phyloP scores from a whole-genome alignment of 2,113 vertebrate genomes.

The Cyanoderma ruficeps region DNA sequence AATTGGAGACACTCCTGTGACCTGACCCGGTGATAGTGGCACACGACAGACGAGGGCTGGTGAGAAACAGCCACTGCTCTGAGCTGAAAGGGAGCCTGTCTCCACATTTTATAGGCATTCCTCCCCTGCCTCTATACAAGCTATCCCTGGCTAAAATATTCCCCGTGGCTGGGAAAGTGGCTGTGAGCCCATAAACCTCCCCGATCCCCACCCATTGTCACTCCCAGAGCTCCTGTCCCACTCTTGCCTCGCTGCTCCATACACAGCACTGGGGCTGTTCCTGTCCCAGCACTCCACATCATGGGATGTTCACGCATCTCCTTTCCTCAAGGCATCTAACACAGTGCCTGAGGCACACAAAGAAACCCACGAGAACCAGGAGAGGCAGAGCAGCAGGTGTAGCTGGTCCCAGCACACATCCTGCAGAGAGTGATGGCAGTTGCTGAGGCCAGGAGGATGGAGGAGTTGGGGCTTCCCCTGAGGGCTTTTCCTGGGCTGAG shows the following conservation, averaged over 20 bases:
- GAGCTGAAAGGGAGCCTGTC: not conserved
- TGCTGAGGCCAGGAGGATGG: not conserved
- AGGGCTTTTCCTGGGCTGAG: not conserved
- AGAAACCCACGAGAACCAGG: not conserved
- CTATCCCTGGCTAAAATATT: not conserved
- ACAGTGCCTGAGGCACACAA: not conserved
- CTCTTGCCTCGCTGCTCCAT: not conserved
- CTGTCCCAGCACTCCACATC: rapidly evolving
- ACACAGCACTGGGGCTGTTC: not conserved
- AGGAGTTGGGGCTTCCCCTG: not conserved
- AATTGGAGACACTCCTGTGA: conserved; percentile 30
- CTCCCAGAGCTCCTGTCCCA: not conserved
- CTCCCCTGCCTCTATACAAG: not conserved
- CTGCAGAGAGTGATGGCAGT: not conserved
- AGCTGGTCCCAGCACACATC: not conserved
- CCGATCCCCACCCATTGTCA: not conserved
- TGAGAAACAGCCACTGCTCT: not conserved
- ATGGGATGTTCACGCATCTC: not conserved
- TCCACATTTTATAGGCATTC: not conserved
- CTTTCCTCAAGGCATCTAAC: not conserved
- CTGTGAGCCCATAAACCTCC: not conserved
- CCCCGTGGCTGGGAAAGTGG: not conserved
- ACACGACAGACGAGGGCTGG: not conserved
- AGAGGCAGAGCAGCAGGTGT: not conserved
- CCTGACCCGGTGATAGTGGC: not conserved